Conservation (phyloP, 2,888 invertebrate species). For the Dioctria rufipes region DNA sequence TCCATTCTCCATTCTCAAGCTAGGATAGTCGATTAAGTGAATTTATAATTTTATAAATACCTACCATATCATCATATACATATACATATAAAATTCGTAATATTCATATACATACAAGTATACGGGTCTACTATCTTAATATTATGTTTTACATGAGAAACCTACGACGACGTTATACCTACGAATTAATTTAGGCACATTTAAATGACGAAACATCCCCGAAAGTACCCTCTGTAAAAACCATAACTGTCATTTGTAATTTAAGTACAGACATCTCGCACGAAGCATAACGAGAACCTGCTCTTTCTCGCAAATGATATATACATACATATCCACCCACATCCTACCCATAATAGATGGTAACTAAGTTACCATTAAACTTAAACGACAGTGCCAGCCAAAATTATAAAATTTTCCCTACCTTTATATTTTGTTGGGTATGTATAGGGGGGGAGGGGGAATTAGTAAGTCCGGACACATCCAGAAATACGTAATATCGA, state of each 20-base stretch:
- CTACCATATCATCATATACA: too few relatives aligned
- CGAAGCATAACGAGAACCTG: not conserved
- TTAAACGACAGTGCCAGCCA: conserved; percentile 20
- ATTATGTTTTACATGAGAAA: too few relatives aligned
- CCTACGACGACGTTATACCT: too few relatives aligned
- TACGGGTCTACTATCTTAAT: too few relatives aligned
- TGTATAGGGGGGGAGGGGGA: not conserved
- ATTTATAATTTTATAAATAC: too few relatives aligned
- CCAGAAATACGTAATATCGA: not conserved
- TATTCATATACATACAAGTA: too few relatives aligned
- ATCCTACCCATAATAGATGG: conserved; percentile 16
- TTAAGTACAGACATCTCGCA: conserved; percentile 19
- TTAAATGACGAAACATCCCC: not conserved
- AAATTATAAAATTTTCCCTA: conserved; percentile 28
- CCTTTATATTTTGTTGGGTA: not conserved
- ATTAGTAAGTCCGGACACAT: conserved; percentile 12
- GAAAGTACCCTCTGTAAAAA: conserved; percentile 19
- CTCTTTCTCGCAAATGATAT: conserved; percentile 7
- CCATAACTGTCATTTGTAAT: conserved; percentile 34
- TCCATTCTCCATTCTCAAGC: too few relatives aligned
- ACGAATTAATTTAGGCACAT: too few relatives aligned
- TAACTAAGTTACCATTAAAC: conserved; percentile 24
- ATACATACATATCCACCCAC: not conserved
- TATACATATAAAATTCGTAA: too few relatives aligned
- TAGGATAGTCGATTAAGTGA: too few relatives aligned